Evolutionary conservation across 1,140 invertebrate species (phyloP), one percentile per base, ranked within the genome.

Genomic region (Coptotermes formosanus): DNA sequence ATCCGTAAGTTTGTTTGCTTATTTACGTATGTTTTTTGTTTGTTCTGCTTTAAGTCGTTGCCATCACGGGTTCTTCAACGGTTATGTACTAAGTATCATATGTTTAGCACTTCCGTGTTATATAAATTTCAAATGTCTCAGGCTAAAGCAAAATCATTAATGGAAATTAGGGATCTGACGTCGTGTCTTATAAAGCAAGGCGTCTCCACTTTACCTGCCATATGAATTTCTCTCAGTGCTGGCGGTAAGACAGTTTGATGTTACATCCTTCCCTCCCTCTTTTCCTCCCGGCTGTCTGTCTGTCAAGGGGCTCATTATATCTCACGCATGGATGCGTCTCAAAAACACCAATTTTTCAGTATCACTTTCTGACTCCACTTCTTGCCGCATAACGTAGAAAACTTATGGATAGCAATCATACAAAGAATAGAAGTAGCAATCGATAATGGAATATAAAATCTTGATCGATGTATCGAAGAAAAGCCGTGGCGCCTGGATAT

Each of bases 321-420:
- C 64, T 75, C 64, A 75, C n/a, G n/a, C 64, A 30, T 75, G 64
- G n/a, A 1, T 75, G 64, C 3, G 4, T 75, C 64, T 75, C 64
- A 75, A 75, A 75, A 75, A 75, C 64, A 75, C 64, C 64, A 75
- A 75, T 75, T 75, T 75, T 75, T 75, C n/a, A 75, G 25, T 25
- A 75, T 30, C 64, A 75, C n/a, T 75, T 75, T 75, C 64, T 75
- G 25, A 14, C 64, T 25, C 8, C 1, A 9, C n/a, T 75, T n/a
- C 30, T 75, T 75, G 25, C n/a, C 1, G 9, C 25, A 14, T 75
- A n/a, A 75, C n/a, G 64, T 30, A 75, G n/a, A 8, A 14, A n/a
- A 75, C 1, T 2, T 75, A 75, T 75, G 64, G 25, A 30, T 75
- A 25, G 25, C n/a, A 30, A 30, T 75, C 64, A 30, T 75, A 75